Base-by-base conservation (phyloP, 2,888 invertebrate genomes). In the Bimastos eiseni region DNA sequence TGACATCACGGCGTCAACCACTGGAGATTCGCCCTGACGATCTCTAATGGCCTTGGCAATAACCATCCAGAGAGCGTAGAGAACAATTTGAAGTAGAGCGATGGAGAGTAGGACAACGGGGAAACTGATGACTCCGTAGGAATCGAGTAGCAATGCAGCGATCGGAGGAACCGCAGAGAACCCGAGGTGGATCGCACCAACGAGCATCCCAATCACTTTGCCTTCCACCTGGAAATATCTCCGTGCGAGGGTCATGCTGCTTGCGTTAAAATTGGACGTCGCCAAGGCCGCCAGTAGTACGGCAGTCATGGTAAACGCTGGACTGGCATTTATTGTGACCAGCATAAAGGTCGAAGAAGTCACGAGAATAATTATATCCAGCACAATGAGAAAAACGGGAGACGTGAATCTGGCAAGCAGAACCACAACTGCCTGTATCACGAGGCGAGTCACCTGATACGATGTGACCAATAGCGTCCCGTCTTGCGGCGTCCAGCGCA, bases 401-500 rank as follows among this genome's bases (percentile, higher is more conserved):
- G 91, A 90, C 1, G 88, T 6, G 33, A 34, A 55, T 30, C 90
- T 90, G 24, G 89, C 55, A 21, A 91, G 37, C 17, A 33, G 55
- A n/a, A 91, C 90, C 36, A 91, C 83, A 55, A 36, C 88, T 37
- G 88, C 37, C 70, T 91, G 91, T 33, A 88, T 41, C 70, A 91
- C 33, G n/a, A 90, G 86, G 37, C 91, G 90, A 1, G 90, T 88
- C 34, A 91, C 38, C 83, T 91, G 91, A 36, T 91, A 91, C 21
- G 49, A 33, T 33, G 91, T 91, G 15, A 91, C 90, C 38, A 91
- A 37, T 24, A 38, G 34, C 33, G 91, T 90, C 0, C 91, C 91
- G 21, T 34, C n/a, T 6, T 30, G 21, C 15, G 90, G 21, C 33
- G 44, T 86, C 91, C 91, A 91, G 24, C 70, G 55, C 34, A 91